These are phyloP conservation scores for Lamellibrachia columna DNA, from an alignment of 2,888 invertebrate genomes.

Conservation along the genomic window DNA sequence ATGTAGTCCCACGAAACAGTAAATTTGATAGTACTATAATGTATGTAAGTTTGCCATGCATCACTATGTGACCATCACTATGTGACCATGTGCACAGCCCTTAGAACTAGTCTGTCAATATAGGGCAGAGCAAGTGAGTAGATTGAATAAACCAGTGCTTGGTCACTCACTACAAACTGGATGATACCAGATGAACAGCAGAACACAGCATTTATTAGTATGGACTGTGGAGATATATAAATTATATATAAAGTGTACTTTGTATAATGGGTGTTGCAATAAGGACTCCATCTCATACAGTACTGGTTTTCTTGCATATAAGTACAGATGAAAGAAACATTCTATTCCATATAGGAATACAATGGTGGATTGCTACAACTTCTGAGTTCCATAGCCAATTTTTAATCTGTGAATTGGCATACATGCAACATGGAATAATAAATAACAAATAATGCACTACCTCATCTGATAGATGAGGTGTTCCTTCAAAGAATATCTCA, in stretches of 20 bases:
- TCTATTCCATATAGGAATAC: neutral
- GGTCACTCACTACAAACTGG: neutral
- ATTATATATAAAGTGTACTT: neutral
- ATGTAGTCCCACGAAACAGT: neutral
- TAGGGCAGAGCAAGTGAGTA: neutral
- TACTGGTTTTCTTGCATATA: neutral
- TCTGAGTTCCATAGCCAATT: neutral
- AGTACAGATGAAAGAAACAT: neutral
- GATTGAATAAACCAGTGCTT: neutral
- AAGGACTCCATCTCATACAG: neutral
- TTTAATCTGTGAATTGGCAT: neutral
- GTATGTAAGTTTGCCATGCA: neutral
- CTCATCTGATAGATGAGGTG: too few relatives aligned
- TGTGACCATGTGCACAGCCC: neutral
- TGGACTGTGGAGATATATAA: neutral
- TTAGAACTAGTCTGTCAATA: neutral
- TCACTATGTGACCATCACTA: neutral
- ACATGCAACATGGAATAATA: neutral
- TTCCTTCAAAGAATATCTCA: too few relatives aligned
- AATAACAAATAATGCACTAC: neutral
- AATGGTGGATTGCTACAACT: neutral
- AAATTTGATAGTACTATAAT: neutral
- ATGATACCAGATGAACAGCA: neutral
- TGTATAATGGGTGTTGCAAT: neutral
- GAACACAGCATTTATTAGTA: neutral